These are phyloP conservation scores for Lanius collurio DNA, from an alignment of 2,113 vertebrate species.

Conservation along the genomic window DNA sequence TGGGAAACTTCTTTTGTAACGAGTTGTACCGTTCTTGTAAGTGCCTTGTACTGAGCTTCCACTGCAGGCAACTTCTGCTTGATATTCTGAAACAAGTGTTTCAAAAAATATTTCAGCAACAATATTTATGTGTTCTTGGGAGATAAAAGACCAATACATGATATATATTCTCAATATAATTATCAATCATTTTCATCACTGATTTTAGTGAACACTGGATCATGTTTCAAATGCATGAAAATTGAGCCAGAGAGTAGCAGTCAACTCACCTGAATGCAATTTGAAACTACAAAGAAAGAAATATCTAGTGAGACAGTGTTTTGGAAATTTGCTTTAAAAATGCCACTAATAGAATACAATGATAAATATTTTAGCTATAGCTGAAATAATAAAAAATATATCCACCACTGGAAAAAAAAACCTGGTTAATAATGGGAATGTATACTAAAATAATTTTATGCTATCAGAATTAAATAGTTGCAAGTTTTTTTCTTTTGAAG, in stretches of 20 bases:
- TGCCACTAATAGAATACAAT: not conserved
- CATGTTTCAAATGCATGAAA: not conserved
- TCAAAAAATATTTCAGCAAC: not conserved
- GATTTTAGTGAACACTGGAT: not conserved
- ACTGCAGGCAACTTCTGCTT: slow-evolving; percentile 87
- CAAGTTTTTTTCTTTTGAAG: not conserved
- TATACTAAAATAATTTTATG: not conserved
- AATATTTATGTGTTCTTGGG: not conserved
- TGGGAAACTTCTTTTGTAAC: slow-evolving; percentile 84
- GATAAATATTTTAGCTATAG: not conserved
- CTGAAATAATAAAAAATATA: not conserved
- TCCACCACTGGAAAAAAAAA: not conserved
- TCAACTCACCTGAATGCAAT: not conserved
- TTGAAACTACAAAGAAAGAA: not conserved
- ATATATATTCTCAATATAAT: not conserved
- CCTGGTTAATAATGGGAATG: not conserved
- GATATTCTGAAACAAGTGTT: slow-evolving; percentile 76
- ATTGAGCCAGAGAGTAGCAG: not conserved
- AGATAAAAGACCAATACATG: not conserved
- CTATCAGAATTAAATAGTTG: not conserved
- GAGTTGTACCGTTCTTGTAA: slow-evolving; percentile 83
- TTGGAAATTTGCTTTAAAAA: not conserved
- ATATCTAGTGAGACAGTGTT: not conserved
- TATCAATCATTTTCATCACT: not conserved
- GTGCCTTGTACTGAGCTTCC: slow-evolving; percentile 89